These are phyloP conservation scores for Petrocephalus schoutedeni DNA, from an alignment of 2,797 vertebrate species.

Conservation along the genomic window DNA sequence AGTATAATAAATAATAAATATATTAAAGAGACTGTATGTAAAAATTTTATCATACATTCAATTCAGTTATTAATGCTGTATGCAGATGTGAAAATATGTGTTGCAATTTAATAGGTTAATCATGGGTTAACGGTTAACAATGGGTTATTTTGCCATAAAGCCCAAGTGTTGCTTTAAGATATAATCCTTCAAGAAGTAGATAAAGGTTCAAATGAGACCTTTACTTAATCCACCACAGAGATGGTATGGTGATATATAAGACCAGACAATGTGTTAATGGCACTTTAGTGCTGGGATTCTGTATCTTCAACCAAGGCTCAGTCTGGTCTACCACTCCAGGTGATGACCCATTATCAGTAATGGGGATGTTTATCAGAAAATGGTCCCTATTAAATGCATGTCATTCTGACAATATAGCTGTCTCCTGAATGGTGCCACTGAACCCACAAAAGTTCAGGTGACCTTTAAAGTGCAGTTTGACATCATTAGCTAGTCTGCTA, in stretches of 20 bases:
- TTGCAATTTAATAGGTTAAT: background rate
- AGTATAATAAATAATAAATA: background rate
- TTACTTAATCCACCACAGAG: background rate
- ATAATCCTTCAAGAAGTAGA: background rate
- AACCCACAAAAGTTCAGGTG: slow-evolving; percentile 35
- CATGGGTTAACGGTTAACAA: background rate
- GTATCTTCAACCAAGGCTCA: background rate
- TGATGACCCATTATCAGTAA: slow-evolving; percentile 17
- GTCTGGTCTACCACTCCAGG: background rate
- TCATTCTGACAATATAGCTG: slow-evolving; percentile 24
- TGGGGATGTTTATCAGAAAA: slow-evolving; percentile 19
- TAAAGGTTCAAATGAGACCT: background rate
- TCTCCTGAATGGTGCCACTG: slow-evolving; percentile 23
- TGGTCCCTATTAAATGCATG: slow-evolving; percentile 27
- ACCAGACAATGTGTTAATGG: background rate
- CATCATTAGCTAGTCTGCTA: slow-evolving; percentile 45
- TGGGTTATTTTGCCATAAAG: background rate
- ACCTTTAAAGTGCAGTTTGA: slow-evolving; percentile 45
- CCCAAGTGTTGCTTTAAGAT: background rate
- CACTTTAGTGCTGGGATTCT: background rate
- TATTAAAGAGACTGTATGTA: background rate
- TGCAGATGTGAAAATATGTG: background rate
- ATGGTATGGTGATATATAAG: slow-evolving; percentile 1
- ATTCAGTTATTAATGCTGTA: background rate
- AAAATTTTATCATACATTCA: background rate